Evolutionary conservation across 2,797 vertebrate species (phyloP).

Genomic region (Halcyon smyrnensis): DNA sequence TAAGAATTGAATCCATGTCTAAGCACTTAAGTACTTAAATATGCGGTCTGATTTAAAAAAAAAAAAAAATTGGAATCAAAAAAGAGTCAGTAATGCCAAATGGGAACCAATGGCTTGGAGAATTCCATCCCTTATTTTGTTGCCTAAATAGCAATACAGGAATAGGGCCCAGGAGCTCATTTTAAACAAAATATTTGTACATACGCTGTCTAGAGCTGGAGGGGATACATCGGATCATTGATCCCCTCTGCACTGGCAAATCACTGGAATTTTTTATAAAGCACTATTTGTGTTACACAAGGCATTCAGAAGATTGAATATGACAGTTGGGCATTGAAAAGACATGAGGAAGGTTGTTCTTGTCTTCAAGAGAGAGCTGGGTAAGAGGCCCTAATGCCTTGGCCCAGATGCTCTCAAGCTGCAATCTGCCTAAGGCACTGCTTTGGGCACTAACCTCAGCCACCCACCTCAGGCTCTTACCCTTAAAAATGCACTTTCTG

Average conservation of each 20-base stretch:
- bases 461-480: neutral
- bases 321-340: rapidly evolving
- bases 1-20: slow-evolving; percentile 26
- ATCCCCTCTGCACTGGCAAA: neutral
- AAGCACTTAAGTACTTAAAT: slow-evolving; percentile 46
- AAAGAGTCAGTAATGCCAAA: neutral
- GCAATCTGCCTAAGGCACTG: rapidly evolving
- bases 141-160: slow-evolving; percentile 13
- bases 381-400: neutral
- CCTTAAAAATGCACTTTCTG: neutral
- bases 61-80: neutral
- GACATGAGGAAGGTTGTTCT: neutral
- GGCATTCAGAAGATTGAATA: neutral
- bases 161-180: neutral
- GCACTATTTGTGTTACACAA: neutral
- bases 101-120: neutral
- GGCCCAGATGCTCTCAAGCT: neutral
- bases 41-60: neutral
- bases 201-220: neutral
- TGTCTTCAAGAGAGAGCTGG: neutral
- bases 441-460: neutral
- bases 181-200: slow-evolving; percentile 8
- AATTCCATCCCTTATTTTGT: neutral
- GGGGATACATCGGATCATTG: neutral
- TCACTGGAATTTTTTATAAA: neutral